These are phyloP conservation scores for Zaprionus obscuricornis DNA, from an alignment of 2,888 invertebrate genomes.

Conservation along the genomic window DNA sequence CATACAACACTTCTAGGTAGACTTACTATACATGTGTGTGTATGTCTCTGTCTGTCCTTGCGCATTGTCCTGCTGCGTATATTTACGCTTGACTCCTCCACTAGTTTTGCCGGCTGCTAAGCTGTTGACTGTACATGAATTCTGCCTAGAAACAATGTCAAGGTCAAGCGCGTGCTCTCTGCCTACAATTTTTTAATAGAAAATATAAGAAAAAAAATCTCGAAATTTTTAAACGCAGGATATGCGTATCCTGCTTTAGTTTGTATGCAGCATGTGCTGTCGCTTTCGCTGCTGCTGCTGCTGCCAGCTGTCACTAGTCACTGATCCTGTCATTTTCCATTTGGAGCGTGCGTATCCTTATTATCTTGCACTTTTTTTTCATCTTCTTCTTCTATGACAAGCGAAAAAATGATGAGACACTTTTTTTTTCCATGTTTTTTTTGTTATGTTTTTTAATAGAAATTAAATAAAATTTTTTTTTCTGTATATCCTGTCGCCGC, in stretches of 20 bases:
- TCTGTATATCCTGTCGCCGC: constrained; percentile 35
- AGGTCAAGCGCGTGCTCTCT: constrained; percentile 69
- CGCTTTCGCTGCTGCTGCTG: constrained; percentile 32
- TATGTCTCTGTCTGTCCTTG: background rate
- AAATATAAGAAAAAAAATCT: constrained; percentile 75
- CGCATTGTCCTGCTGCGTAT: background rate
- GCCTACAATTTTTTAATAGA: constrained; percentile 67
- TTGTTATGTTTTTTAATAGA: constrained; percentile 21
- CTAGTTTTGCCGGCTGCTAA: constrained; percentile 38
- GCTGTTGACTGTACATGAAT: constrained; percentile 11
- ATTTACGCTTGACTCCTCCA: constrained; percentile 45
- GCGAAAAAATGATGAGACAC: constrained; percentile 50
- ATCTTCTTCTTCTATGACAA: constrained; percentile 15
- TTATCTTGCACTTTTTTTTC: constrained; percentile 28
- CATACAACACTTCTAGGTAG: constrained; percentile 37
- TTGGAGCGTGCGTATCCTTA: constrained; percentile 70
- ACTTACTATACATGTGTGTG: constrained; percentile 19
- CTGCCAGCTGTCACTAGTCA: constrained; percentile 61
- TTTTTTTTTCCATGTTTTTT: constrained; percentile 38
- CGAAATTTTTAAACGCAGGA: constrained; percentile 62
- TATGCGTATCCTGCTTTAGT: constrained; percentile 73
- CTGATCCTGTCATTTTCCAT: constrained; percentile 64
- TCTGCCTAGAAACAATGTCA: constrained; percentile 63
- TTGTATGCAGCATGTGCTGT: constrained; percentile 52
- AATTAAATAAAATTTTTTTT: constrained; percentile 10